Evolutionary conservation across 2,113 vertebrate genomes (phyloP), one percentile per base, ranked within the genome.

Genomic region (Paedocypris sp.): DNA sequence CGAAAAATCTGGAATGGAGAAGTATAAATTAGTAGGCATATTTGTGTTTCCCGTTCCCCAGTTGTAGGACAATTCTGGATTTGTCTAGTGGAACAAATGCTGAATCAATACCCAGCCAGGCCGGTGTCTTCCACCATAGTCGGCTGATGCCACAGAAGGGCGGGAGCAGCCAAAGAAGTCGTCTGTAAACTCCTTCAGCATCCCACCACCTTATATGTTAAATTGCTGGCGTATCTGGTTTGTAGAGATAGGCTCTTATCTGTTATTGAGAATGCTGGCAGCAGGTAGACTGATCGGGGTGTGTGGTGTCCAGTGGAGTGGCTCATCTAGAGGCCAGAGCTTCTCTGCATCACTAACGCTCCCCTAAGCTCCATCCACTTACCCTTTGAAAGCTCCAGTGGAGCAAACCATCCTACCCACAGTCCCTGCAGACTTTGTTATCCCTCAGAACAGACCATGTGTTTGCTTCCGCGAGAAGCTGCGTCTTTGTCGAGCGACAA

Each of bases 191-290:
- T 51, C 11, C 33, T 69, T 54, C 19, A 53, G 13, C 3, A 13
- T 15, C 25, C 26, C 35, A 22, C 48, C 39, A 41, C 41, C 43
- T 32, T 61, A 52, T 69, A 69, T 65, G 42, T 65, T 61, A 69
- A 69, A 69, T 69, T 64, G 36, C 26, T 60, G 41, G 56, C 65
- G 49, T 60, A 69, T 60, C 67, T 69, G 67, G 67, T 60, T 64
- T 54, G 49, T 69, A 65, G 67, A 65, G 67, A 69, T 69, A 69
- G 67, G 67, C 49, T 65, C 67, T 69, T 69, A 69, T 69, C 67
- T 61, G 48, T 69, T 61, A 60, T 49, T 69, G 67, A 69, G 67
- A 64, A 54, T 35, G 51, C 62, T 64, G 62, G 62, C 62, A 39
- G 62, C 41, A 65, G 56, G 62, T 60, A 32, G 64, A 43, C 48